phyloP scores from a whole-genome alignment of 2,797 vertebrate genomes.

The Remorina albescens region DNA sequence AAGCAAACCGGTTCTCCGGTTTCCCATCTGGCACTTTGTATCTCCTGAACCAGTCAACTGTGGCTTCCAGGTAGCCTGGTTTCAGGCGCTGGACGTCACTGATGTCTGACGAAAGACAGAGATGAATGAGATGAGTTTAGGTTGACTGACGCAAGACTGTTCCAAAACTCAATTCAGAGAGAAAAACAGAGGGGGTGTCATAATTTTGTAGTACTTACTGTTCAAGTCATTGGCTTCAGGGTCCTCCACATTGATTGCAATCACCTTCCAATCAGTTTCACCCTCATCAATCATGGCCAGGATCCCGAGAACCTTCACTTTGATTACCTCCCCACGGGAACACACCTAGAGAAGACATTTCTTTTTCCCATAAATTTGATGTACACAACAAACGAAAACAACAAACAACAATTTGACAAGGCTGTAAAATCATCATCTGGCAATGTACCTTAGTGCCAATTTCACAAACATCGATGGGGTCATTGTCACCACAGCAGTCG shows the following conservation, averaged over 20 bases:
- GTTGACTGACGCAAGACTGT: neutral
- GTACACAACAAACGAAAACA: neutral
- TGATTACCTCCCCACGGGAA: constrained; percentile 92
- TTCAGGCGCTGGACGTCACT: constrained; percentile 91
- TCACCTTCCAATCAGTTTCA: constrained; percentile 99
- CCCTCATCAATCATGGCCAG: constrained; percentile 98
- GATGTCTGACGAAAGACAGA: constrained; percentile 84
- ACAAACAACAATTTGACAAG: neutral
- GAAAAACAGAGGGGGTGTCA: neutral
- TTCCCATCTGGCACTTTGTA: constrained; percentile 99
- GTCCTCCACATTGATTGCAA: constrained; percentile 95
- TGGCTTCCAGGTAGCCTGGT: constrained; percentile 95
- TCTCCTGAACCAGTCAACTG: constrained; percentile 95
- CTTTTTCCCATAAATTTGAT: neutral
- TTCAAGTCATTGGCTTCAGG: constrained; percentile 91
- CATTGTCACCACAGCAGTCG: constrained; percentile 94
- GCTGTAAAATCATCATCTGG: neutral
- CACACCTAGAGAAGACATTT: constrained; percentile 85
- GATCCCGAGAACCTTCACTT: constrained; percentile 93
- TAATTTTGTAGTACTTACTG: constrained; percentile 73
- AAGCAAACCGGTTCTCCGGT: constrained; percentile 96
- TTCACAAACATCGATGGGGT: constrained; percentile 98
- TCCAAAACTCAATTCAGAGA: neutral
- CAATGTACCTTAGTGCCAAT: constrained; percentile 93
- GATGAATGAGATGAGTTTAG: constrained; percentile 4